These are phyloP conservation scores for Acestrorhynchus altus DNA, from an alignment of 2,797 vertebrate species.

Conservation along the genomic window DNA sequence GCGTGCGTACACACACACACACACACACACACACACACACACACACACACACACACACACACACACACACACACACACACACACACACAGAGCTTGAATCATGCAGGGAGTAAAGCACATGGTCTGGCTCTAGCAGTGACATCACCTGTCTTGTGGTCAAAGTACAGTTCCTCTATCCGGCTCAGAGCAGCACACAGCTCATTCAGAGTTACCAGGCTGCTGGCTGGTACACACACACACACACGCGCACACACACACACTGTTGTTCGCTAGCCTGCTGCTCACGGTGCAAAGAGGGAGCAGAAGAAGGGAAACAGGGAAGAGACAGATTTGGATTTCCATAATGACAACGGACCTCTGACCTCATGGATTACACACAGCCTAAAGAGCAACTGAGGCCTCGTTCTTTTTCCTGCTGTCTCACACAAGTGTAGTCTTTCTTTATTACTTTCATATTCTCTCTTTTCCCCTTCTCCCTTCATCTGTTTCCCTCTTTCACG, in stretches of 20 bases:
- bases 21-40: constrained; percentile 1
- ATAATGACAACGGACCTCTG: constrained; percentile 64
- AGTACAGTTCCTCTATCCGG: constrained; percentile 83
- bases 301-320: constrained; percentile 36
- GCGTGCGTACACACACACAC: constrained; percentile 17
- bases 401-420: constrained; percentile 34
- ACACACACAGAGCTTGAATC: constrained; percentile 38
- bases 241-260: constrained; percentile 35
- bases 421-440: constrained; percentile 6
- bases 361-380: constrained; percentile 57
- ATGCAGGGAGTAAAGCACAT: constrained; percentile 66
- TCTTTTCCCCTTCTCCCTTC: constrained; percentile 9
- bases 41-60: constrained; percentile 15
- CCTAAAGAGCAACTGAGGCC: constrained; percentile 32
- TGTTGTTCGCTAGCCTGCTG: background rate
- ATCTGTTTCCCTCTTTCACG: background rate
- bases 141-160: constrained; percentile 82
- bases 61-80: constrained; percentile 2
- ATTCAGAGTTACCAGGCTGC: constrained; percentile 54
- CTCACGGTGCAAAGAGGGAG: constrained; percentile 7
- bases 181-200: constrained; percentile 66
- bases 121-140: constrained; percentile 72
- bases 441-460: constrained; percentile 11
- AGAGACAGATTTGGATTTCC: constrained; percentile 68
- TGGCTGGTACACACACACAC: constrained; percentile 38